Evolutionary conservation across 2,888 invertebrate species (phyloP).

Genomic region (Ephialtes manifestator): DNA sequence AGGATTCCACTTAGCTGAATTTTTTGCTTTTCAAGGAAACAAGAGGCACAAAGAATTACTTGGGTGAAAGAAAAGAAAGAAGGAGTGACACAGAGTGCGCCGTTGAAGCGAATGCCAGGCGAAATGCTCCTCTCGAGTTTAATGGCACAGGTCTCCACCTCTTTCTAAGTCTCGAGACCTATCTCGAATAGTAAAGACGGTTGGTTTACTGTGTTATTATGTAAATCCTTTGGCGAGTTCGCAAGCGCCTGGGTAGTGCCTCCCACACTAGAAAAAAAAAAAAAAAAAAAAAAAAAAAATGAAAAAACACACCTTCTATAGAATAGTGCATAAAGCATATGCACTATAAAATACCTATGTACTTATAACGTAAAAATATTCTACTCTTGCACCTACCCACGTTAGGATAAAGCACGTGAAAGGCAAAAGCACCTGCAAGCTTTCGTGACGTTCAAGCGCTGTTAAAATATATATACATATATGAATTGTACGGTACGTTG

Average conservation of each 20-base stretch:
- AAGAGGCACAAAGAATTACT: slow-evolving; percentile 20
- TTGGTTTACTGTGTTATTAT: slow-evolving; percentile 62
- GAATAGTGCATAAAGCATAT: slow-evolving; percentile 20
- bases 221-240: slow-evolving; percentile 58
- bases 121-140: slow-evolving; percentile 40
- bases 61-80: slow-evolving; percentile 8
- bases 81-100: background rate
- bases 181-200: slow-evolving; percentile 61
- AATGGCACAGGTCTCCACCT: slow-evolving; percentile 35
- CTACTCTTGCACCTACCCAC: background rate
- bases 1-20: slow-evolving; percentile 14
- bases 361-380: slow-evolving; percentile 36
- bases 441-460: background rate
- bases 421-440: slow-evolving; percentile 23
- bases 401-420: slow-evolving; percentile 11
- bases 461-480: slow-evolving; percentile 22
- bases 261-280: background rate
- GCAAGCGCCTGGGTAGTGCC: background rate
- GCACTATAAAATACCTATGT: slow-evolving; percentile 13
- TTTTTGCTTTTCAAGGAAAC: slow-evolving; percentile 3
- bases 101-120: slow-evolving; percentile 13
- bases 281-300: slow-evolving; percentile 14
- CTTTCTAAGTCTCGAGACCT: slow-evolving; percentile 51
- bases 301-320: background rate
- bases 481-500: background rate